These are phyloP conservation scores for Idaea straminata DNA, from an alignment of 2,888 invertebrate genomes.

Conservation along the genomic window DNA sequence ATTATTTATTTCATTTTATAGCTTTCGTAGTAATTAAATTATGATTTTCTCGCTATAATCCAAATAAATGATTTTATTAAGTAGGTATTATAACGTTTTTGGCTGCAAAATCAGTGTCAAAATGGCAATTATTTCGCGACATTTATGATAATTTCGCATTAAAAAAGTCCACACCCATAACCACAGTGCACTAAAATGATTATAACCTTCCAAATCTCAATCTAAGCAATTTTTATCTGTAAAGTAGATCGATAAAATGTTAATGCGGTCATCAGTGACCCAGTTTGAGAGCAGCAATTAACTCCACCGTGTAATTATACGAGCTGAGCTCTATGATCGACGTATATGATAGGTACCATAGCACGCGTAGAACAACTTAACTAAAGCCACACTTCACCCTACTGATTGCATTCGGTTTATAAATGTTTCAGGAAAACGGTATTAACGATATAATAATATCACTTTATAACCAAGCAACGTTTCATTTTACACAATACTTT, in stretches of 20 bases:
- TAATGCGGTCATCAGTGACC: background rate
- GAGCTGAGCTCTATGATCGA: constrained; percentile 5
- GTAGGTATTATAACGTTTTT: too few relatives aligned
- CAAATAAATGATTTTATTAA: too few relatives aligned
- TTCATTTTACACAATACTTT: too few relatives aligned
- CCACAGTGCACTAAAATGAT: background rate
- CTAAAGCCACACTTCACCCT: background rate
- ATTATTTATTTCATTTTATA: too few relatives aligned
- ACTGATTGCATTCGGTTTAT: background rate
- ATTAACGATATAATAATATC: too few relatives aligned
- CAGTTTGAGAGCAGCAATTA: constrained; percentile 20
- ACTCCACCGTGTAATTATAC: constrained; percentile 23
- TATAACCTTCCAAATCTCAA: background rate
- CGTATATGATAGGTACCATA: background rate
- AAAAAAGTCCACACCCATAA: background rate
- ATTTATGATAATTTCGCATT: too few relatives aligned
- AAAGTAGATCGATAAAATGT: background rate
- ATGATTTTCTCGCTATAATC: too few relatives aligned
- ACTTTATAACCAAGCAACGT: too few relatives aligned
- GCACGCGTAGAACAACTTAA: background rate
- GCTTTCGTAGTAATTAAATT: too few relatives aligned
- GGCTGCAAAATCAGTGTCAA: too few relatives aligned
- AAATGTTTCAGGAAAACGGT: background rate
- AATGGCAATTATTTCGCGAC: too few relatives aligned
- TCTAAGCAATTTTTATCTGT: background rate